phyloP scores from a whole-genome alignment of 2,888 invertebrate genomes.

The Pseudeuparius sepicola region DNA sequence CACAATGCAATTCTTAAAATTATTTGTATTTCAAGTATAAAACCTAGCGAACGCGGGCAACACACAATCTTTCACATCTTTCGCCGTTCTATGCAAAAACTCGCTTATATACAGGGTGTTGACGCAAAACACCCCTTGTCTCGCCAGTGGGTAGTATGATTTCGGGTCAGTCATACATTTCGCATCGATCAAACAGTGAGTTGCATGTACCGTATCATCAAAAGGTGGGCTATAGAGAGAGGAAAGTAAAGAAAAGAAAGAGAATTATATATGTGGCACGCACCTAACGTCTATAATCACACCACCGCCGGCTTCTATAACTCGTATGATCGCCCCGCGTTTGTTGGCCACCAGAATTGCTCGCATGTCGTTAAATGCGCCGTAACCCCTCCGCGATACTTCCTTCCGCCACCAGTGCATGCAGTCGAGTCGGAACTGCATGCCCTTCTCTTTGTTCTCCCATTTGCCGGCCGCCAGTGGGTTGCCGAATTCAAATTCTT shows the following conservation, averaged over 20 bases:
- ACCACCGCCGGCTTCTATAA: conserved; percentile 73
- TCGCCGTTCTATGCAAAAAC: conserved; percentile 29
- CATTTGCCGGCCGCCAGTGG: conserved; percentile 45
- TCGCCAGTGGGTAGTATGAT: conserved; percentile 32
- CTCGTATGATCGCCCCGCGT: conserved; percentile 52
- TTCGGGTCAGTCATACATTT: conserved; percentile 29
- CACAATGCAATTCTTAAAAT: too few species aligned
- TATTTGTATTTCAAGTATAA: conserved; percentile 25
- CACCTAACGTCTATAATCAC: conserved; percentile 50
- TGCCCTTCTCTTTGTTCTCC: conserved; percentile 37
- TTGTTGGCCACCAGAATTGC: conserved; percentile 52
- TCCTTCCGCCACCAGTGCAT: conserved; percentile 61
- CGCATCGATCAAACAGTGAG: conserved; percentile 63
- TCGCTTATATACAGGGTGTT: conserved; percentile 34
- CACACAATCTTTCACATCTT: conserved; percentile 31
- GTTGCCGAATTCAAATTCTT: conserved; percentile 79
- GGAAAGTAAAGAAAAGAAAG: background rate
- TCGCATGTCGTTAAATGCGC: conserved; percentile 40
- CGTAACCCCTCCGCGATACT: conserved; percentile 38
- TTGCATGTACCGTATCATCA: conserved; percentile 45
- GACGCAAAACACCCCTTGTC: conserved; percentile 35
- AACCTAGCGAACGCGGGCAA: conserved; percentile 29
- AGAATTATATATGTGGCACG: conserved; percentile 26
- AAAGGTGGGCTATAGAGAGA: conserved; percentile 46
- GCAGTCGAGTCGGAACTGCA: conserved; percentile 43